Percentiles rank a stretch among this genome's conserved stretches.
Conservation (phyloP, 1,140 invertebrate species). For the Anoplophora glabripennis region DNA sequence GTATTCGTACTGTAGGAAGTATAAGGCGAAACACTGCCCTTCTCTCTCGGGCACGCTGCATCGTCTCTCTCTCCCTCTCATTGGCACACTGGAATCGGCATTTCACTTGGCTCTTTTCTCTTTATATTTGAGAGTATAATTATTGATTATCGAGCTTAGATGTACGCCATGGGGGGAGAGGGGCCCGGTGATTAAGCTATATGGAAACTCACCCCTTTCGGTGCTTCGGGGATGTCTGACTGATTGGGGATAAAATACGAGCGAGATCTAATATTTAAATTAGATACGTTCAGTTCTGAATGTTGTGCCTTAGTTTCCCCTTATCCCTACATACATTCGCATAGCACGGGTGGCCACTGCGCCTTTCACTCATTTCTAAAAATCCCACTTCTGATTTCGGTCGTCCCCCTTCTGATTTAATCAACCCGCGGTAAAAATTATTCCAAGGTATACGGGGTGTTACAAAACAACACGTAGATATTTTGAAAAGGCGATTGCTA, state of each 20-base stretch:
- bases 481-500: too few species aligned
- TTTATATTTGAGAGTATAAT: slow-evolving; percentile 38
- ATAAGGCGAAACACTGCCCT: slow-evolving; percentile 8
- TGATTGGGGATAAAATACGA: slow-evolving; percentile 30
- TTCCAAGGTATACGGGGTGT: too few species aligned
- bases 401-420: slow-evolving; percentile 6
- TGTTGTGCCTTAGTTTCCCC: slow-evolving; percentile 17
- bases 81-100: slow-evolving; percentile 24
- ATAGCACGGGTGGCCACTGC: slow-evolving; percentile 3
- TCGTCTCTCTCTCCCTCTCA: slow-evolving; percentile 26
- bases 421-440: background rate
- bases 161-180: slow-evolving; percentile 22
- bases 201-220: slow-evolving; percentile 38
- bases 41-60: background rate
- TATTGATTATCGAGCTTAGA: slow-evolving; percentile 38
- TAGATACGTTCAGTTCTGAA: slow-evolving; percentile 20
- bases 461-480: too few species aligned
- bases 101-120: slow-evolving; percentile 31
- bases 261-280: slow-evolving; percentile 28
- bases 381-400: slow-evolving; percentile 10
- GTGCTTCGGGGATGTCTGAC: slow-evolving; percentile 25
- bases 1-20: slow-evolving; percentile 12
- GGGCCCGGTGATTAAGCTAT: slow-evolving; percentile 34
- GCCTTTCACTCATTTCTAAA: slow-evolving; percentile 11
- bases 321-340: slow-evolving; percentile 8